Conservation (phyloP, 37 sponge, comb jelly and placozoan genomes). For the Oopsacas minuta region DNA sequence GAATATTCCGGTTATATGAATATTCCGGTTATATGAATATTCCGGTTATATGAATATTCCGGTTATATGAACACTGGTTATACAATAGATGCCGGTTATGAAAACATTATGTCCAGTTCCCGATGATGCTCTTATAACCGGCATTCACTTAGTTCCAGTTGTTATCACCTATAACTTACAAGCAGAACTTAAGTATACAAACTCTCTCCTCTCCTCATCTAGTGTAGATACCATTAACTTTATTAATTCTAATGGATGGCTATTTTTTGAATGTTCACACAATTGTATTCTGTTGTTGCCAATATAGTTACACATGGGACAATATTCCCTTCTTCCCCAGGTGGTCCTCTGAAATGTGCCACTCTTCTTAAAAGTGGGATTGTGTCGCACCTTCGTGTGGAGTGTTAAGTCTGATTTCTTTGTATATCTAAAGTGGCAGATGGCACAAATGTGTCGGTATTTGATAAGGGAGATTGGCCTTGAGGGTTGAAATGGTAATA, state of each 20-base stretch:
- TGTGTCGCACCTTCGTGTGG: neutral
- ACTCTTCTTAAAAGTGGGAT: neutral
- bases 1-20: too few species aligned
- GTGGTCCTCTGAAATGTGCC: neutral
- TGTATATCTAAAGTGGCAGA: neutral
- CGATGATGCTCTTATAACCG: too few species aligned
- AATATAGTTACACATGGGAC: neutral
- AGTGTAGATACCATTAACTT: neutral
- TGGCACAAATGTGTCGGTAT: neutral
- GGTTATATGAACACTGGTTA: too few species aligned
- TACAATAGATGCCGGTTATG: too few species aligned
- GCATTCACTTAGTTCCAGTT: too few species aligned
- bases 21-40: too few species aligned
- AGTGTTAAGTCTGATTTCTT: neutral
- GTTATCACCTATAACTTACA: too few species aligned
- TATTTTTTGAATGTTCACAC: neutral
- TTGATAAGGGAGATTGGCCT: neutral
- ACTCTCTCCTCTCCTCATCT: neutral
- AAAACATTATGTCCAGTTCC: too few species aligned
- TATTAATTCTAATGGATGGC: neutral
- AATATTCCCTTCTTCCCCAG: neutral
- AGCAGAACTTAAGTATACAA: neutral
- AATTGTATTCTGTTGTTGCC: neutral
- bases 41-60: too few species aligned
- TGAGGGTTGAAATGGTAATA: neutral